Conservation (phyloP, 2,888 invertebrate species). For the Ochropleura plecta region DNA sequence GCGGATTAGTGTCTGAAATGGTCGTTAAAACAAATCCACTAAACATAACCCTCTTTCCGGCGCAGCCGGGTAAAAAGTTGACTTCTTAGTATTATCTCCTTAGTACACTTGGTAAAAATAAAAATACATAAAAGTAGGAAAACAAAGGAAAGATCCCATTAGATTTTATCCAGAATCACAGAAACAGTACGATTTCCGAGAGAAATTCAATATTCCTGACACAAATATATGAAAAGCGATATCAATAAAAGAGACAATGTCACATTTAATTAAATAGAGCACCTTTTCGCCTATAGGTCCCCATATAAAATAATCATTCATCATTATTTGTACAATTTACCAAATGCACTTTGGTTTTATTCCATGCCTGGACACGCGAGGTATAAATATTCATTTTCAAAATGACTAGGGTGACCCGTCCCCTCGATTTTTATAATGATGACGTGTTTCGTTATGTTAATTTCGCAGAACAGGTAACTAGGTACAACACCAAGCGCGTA, state of each 20-base stretch:
- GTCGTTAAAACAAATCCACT: no score
- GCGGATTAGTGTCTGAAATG: no score
- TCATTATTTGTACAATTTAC: slow-evolving; percentile 60
- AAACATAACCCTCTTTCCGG: no score
- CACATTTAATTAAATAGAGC: slow-evolving; percentile 63
- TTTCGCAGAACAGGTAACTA: slow-evolving; percentile 44
- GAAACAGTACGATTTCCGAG: background rate
- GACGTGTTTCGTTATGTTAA: slow-evolving; percentile 63
- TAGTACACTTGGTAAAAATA: no score
- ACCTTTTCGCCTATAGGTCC: slow-evolving; percentile 56
- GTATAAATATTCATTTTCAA: slow-evolving; percentile 60
- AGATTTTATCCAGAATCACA: background rate
- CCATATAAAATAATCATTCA: slow-evolving; percentile 60
- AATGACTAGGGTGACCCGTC: slow-evolving; percentile 42
- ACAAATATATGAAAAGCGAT: slow-evolving; percentile 5
- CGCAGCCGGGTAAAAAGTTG: no score
- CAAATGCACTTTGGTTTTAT: slow-evolving; percentile 61
- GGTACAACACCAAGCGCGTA: slow-evolving; percentile 36
- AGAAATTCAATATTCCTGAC: background rate
- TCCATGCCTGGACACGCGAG: slow-evolving; percentile 37
- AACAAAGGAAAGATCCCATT: no score
- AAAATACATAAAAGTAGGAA: no score
- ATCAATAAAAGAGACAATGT: background rate
- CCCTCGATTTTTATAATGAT: slow-evolving; percentile 61
- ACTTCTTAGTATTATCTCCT: no score